A percentile compares a stretch with the other conserved stretches of the same genome.
Conservation (phyloP, 2,888 invertebrate species). For the Venusia cambrica region DNA sequence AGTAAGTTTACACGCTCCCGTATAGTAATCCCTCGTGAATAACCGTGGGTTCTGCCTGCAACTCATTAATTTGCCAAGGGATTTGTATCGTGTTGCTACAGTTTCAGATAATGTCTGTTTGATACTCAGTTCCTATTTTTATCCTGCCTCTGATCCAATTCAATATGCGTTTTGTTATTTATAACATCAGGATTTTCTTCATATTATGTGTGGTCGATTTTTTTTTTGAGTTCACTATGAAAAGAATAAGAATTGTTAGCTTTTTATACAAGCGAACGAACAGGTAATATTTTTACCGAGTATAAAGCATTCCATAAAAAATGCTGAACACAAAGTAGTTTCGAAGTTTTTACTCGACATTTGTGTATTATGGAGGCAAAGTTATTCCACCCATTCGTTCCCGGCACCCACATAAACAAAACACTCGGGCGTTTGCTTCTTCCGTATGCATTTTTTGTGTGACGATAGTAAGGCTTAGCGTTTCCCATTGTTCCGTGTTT, state of each 20-base stretch:
- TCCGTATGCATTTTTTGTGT: conserved; percentile 30
- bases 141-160: no score
- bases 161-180: no score
- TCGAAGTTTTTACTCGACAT: conserved; percentile 29
- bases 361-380: conserved; percentile 30
- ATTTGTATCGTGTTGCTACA: conserved; percentile 34
- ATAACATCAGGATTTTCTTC: no score
- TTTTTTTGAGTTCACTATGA: no score
- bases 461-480: conserved; percentile 24
- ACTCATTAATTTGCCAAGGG: conserved; percentile 54
- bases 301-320: conserved; percentile 18
- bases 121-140: no score
- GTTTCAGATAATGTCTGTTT: no score
- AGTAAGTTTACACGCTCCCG: conserved; percentile 44
- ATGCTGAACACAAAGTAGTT: conserved; percentile 19
- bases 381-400: conserved; percentile 30
- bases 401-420: conserved; percentile 29
- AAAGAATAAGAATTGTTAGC: no score
- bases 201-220: no score
- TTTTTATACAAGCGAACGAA: no score
- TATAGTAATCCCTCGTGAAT: conserved; percentile 48
- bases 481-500: conserved; percentile 27
- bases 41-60: conserved; percentile 43
- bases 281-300: conserved; percentile 3
- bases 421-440: conserved; percentile 25